phyloP scores from a whole-genome alignment of 1,140 invertebrate genomes.

The Sweltsa coloradensis region DNA sequence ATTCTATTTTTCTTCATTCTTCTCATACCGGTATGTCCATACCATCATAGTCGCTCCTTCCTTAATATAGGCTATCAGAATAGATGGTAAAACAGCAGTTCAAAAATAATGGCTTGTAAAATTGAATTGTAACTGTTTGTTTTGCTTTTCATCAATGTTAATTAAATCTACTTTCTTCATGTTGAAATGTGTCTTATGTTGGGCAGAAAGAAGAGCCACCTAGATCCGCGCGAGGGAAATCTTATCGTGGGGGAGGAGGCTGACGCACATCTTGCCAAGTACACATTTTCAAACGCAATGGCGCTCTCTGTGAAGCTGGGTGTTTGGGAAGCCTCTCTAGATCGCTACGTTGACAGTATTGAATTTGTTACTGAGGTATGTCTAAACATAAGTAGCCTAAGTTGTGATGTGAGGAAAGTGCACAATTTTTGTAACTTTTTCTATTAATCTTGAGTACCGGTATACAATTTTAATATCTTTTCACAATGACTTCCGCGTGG shows the following conservation, averaged over 20 bases:
- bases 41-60: too few species aligned
- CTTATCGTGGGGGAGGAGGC: slow-evolving; percentile 35
- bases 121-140: neutral
- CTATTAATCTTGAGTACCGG: neutral
- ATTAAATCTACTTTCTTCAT: too few species aligned
- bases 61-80: too few species aligned
- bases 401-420: too few species aligned
- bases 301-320: slow-evolving; percentile 83
- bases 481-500: too few species aligned
- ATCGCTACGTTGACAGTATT: slow-evolving; percentile 70
- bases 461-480: neutral
- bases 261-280: slow-evolving; percentile 63
- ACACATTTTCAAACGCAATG: slow-evolving; percentile 81
- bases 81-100: too few species aligned
- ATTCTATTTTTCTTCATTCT: too few species aligned
- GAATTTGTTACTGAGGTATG: slow-evolving; percentile 59
- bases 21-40: too few species aligned
- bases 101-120: too few species aligned
- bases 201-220: slow-evolving; percentile 30
- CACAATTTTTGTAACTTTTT: neutral
- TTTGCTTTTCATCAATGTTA: neutral
- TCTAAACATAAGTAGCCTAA: too few species aligned
- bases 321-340: slow-evolving; percentile 79
- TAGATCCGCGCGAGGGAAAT: slow-evolving; percentile 33
- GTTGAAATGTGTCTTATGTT: too few species aligned